Evolutionary conservation across 2,797 vertebrate genomes (phyloP), one percentile per base, ranked within the genome.

Genomic region (Heliangelus exortis): DNA sequence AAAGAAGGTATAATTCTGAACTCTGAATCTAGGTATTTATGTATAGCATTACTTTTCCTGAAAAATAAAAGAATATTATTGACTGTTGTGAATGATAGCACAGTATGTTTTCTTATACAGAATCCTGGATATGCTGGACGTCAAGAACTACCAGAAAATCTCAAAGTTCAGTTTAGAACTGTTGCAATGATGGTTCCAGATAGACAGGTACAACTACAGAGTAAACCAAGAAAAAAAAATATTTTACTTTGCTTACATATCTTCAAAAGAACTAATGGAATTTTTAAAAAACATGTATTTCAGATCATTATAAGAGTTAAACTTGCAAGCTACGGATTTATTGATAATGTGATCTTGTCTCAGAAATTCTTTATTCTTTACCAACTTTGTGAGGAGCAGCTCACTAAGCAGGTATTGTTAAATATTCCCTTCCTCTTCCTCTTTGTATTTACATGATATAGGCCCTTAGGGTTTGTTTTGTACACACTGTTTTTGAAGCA

Each of bases 231-330:
- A 71, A 18, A 33, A 85, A 84, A 71, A 67, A 5, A 0, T 63
- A 7, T 41, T 73, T 73, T 76, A 23, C 33, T 77, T 71, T 92
- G 22, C 18, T 68, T 75, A 23, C 19, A 4, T 43, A 15, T 79
- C 39, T 55, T 68, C 21, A 43, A 28, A 68, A 48, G 84, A 66
- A 17, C 45, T 95, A 67, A 94, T 74, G 28, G 36, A 80, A 71
- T 80, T 77, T 76, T 69, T 74, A 2, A 34, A 71, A 84, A 78
- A 83, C 62, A 29, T 96, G 5, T 93, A 67, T 98, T 98, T 95
- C 96, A 98, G 98, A 98, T 98, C 84, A 98, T 98, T 92, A 98
- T 98, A 97, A 94, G 98, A 93, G 98, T 98, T 79, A 98, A 98
- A 80, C 98, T 98, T 84, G 98, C 98, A 93, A 98, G 98, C 87